Percentiles rank a stretch among this genome's conserved stretches.
Conservation (phyloP, 37 sponge, comb jelly and placozoan species). For the Petrosia ficiformis region DNA sequence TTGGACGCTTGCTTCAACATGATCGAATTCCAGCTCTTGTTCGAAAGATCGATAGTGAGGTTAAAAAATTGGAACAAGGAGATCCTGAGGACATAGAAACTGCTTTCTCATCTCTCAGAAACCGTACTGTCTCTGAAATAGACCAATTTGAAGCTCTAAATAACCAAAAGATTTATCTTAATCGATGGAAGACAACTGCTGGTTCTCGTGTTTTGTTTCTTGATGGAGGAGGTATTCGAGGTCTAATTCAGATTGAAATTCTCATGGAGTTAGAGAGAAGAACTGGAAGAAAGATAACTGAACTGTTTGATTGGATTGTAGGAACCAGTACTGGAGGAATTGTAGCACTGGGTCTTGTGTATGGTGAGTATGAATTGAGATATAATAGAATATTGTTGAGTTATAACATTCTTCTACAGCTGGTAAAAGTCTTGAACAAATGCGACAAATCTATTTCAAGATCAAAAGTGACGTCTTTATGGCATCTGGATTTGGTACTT, state of each 20-base stretch:
- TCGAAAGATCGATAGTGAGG: neutral
- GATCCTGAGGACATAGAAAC: neutral
- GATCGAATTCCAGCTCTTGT: neutral
- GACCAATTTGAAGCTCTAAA: neutral
- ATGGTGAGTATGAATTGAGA: neutral
- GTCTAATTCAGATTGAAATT: conserved; percentile 29
- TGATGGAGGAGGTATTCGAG: conserved; percentile 40
- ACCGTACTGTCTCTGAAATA: neutral
- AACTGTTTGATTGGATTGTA: conserved; percentile 46
- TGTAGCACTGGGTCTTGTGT: conserved; percentile 27
- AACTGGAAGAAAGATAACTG: conserved; percentile 18
- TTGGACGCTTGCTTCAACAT: neutral
- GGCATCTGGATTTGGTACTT: neutral
- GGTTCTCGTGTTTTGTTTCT: conserved; percentile 24
- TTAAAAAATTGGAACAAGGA: neutral
- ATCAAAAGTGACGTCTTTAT: conserved; percentile 61
- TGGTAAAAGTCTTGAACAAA: neutral
- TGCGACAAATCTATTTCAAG: conserved; percentile 34
- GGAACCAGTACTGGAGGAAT: conserved; percentile 38
- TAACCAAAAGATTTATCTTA: neutral
- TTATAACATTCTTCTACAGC: neutral
- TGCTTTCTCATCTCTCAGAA: neutral
- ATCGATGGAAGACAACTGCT: neutral
- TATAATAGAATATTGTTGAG: neutral
- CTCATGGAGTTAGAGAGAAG: conserved; percentile 13